These are phyloP conservation scores for Proterorhinus semilunaris DNA, from an alignment of 2,113 vertebrate species.

Conservation along the genomic window DNA sequence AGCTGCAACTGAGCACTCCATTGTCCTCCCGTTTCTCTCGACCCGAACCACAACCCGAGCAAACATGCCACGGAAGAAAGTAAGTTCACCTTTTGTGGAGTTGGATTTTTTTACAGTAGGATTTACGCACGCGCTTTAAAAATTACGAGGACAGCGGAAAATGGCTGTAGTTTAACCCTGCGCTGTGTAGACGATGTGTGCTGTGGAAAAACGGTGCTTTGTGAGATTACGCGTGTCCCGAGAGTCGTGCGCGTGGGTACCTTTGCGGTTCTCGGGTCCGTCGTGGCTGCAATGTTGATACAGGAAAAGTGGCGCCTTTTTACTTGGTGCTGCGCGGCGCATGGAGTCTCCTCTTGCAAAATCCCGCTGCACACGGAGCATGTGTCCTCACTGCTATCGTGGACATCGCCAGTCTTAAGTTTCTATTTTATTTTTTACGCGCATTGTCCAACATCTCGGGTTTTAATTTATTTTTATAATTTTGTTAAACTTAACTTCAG, in stretches of 20 bases:
- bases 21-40: constrained; percentile 4
- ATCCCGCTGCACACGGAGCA: not conserved
- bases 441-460: not conserved
- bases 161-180: not conserved
- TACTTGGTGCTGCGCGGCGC: constrained; percentile 50
- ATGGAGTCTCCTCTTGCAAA: not conserved
- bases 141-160: not conserved
- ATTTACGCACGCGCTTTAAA: not conserved
- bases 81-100: constrained; percentile 51
- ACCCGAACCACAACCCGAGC: constrained; percentile 27
- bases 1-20: constrained; percentile 12
- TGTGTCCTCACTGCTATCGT: not conserved
- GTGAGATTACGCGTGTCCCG: no score
- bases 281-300: constrained; percentile 30
- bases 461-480: no score
- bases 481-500: constrained; percentile 14
- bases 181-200: no score
- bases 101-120: not conserved
- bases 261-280: constrained; percentile 32
- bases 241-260: constrained; percentile 8
- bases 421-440: not conserved
- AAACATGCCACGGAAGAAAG: constrained; percentile 82
- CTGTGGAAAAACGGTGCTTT: not conserved
- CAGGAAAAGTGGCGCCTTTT: constrained; percentile 77
- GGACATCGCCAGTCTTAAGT: not conserved